Conservation (phyloP, 2,888 invertebrate genomes). For the Esperia sulphurella region DNA sequence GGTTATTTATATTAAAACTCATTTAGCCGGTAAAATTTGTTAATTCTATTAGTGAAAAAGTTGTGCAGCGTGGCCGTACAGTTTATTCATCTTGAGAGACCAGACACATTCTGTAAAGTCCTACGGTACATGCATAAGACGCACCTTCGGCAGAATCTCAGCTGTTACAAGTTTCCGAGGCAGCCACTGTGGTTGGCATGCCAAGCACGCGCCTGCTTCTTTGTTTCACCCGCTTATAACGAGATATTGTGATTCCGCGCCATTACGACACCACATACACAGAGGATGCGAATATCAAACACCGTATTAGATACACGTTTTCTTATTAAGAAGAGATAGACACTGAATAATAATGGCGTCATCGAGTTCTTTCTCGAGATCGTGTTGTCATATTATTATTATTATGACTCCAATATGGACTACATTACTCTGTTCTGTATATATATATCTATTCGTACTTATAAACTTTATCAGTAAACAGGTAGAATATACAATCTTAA, state of each 20-base stretch:
- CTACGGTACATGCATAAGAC: constrained; percentile 7
- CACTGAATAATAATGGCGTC: constrained; percentile 60
- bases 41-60: too few species aligned
- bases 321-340: constrained; percentile 67
- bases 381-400: background rate
- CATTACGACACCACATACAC: constrained; percentile 70
- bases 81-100: too few species aligned
- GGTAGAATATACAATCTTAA: too few species aligned
- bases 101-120: background rate
- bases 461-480: too few species aligned
- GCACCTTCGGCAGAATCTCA: constrained; percentile 21
- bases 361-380: constrained; percentile 33
- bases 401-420: background rate
- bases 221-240: constrained; percentile 73
- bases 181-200: constrained; percentile 34
- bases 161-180: constrained; percentile 15
- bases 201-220: constrained; percentile 65
- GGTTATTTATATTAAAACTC: too few species aligned
- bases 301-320: constrained; percentile 71
- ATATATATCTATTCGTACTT: too few species aligned
- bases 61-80: too few species aligned
- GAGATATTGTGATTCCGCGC: constrained; percentile 74
- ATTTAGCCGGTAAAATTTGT: too few species aligned
- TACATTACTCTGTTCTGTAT: too few species aligned
- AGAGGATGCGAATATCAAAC: constrained; percentile 72